A percentile compares a stretch with the other conserved stretches of the same genome.
Conservation (phyloP, 2,888 invertebrate genomes). For the Minunthozetes semirufus region DNA sequence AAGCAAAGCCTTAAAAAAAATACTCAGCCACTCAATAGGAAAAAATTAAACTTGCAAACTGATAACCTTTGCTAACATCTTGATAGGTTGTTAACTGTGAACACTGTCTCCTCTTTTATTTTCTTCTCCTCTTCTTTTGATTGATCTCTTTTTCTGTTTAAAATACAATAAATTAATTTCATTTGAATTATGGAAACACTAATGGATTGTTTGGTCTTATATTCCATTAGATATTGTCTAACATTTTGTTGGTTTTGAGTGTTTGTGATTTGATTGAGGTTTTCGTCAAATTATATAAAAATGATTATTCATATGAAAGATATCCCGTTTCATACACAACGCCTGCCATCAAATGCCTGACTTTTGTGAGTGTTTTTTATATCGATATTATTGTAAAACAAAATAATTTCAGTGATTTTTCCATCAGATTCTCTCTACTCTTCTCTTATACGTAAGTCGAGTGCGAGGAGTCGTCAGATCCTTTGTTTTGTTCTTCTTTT, state of each 20-base stretch:
- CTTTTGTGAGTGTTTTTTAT: conserved; percentile 1
- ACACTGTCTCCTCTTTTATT: no score
- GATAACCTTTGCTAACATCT: no score
- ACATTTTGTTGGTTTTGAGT: not conserved
- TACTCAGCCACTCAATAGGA: no score
- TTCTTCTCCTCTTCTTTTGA: no score
- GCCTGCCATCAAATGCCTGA: not conserved
- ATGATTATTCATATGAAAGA: not conserved
- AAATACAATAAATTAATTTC: no score
- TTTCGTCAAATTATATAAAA: not conserved
- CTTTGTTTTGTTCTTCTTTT: conserved; percentile 33
- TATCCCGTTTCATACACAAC: not conserved
- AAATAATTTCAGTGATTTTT: not conserved
- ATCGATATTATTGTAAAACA: not conserved
- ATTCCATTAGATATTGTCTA: not conserved
- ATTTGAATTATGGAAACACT: no score
- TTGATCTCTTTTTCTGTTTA: no score
- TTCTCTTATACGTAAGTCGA: not conserved
- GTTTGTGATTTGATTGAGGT: not conserved
- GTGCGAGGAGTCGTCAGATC: conserved; percentile 1
- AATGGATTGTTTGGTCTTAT: no score
- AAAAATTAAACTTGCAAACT: no score
- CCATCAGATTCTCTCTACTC: not conserved
- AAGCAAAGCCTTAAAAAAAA: no score
- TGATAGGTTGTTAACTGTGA: no score